Base-by-base conservation (phyloP, 1,140 invertebrate genomes). In the Berghia stephanieae region DNA sequence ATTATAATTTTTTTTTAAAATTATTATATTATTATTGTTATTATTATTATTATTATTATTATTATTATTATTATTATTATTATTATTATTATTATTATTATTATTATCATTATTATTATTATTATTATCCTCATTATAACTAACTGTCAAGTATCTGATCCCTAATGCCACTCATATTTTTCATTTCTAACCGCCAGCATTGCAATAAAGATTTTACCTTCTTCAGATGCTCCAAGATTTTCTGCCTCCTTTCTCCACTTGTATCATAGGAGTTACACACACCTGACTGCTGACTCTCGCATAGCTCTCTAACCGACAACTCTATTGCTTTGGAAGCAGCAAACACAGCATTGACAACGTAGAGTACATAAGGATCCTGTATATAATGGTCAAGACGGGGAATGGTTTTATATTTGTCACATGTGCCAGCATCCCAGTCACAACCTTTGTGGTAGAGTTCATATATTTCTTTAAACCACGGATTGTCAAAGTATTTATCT, bases 381-480 rank as follows among this genome's bases (percentile, higher is more conserved):
- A 49, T 49, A 69, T 87, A 89, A 13, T 82, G 78, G 8, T 77
- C 49, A 36, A 83, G 78, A 34, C 84, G 80, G 4, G 85, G 78
- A 70, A 86, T 70, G 60, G 84, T 79, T 34, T 73, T 60, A 52
- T 52, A 74, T 55, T 21, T 44, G 67, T 52, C 52, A 70, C 80
- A 77, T 55, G 57, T 52, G 40, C 31, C 21, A 49, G 36, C 18
- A 31, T 68, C 68, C 60, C 69, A 73, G 3, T 27, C 31, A 31
- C 75, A 80, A 21, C 42, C 24, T n/a, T 52, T 72, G 69, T 74
- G 40, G 43, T 43, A n/a, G 36, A 34, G 52, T 36, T 81, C 63
- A 27, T 60, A 91, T 78, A 87, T 90, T 66, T 91, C 90, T 60
- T 89, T 83, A 74, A 91, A 91, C 90, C 90, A 91, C 1, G 90